Evolutionary conservation across 1,140 invertebrate species (phyloP).

Genomic region (Papilio dardanus): DNA sequence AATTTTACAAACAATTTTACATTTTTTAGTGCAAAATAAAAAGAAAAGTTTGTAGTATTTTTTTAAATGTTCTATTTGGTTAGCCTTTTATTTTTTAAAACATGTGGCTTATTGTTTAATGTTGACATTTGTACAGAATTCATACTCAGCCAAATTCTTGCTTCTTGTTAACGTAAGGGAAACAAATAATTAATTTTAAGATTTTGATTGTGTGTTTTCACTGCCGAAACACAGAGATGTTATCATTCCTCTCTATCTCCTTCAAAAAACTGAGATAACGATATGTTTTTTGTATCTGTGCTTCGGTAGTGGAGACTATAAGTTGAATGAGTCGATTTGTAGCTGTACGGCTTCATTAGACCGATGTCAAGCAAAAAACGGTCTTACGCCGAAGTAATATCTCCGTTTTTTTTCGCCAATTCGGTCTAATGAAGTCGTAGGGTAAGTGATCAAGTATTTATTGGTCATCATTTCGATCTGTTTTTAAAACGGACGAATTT

Average conservation of each 20-base stretch:
- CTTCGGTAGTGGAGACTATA: background rate
- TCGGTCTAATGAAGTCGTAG: no score
- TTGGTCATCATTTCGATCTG: background rate
- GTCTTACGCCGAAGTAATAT: no score
- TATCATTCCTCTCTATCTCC: background rate
- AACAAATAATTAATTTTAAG: background rate
- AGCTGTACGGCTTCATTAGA: no score
- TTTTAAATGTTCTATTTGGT: background rate
- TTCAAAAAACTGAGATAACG: background rate
- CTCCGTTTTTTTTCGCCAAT: no score
- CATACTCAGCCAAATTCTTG: constrained; percentile 24
- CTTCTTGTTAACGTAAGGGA: background rate
- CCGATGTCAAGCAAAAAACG: no score
- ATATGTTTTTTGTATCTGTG: background rate
- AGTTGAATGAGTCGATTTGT: no score
- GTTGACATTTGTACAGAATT: constrained; percentile 24
- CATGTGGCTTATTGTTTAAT: background rate
- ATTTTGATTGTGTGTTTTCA: background rate
- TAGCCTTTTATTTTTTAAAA: background rate
- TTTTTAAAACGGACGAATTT: background rate
- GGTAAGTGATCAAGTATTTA: no score
- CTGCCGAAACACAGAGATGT: background rate
- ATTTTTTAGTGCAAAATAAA: no score
- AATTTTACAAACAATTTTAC: no score
- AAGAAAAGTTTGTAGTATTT: no score